These are phyloP conservation scores for Kryphioiulus occultus DNA, from an alignment of 2,888 invertebrate genomes.

Conservation along the genomic window DNA sequence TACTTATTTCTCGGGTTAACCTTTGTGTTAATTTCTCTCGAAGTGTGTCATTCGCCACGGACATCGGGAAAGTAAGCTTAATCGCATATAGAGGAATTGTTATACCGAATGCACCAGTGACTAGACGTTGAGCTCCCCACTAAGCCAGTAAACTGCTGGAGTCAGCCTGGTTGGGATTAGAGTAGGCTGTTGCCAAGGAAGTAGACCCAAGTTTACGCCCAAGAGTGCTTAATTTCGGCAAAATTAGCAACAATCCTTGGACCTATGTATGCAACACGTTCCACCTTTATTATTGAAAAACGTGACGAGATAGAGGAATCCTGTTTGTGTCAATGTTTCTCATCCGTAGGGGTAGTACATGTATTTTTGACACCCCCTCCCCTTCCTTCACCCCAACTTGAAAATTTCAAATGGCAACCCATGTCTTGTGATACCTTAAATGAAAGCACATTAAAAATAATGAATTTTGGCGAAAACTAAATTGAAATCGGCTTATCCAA, in stretches of 20 bases:
- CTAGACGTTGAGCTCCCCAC: background rate
- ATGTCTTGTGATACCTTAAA: too few species aligned
- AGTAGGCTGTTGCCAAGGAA: slow-evolving; percentile 1
- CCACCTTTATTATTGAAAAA: too few species aligned
- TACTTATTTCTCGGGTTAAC: background rate
- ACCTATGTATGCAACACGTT: too few species aligned
- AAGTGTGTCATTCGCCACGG: background rate
- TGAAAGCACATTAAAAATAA: too few species aligned
- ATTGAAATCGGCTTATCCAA: too few species aligned
- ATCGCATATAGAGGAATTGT: background rate
- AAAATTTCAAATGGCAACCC: too few species aligned
- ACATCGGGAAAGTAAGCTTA: background rate
- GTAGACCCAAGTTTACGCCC: background rate
- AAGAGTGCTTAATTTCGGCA: background rate
- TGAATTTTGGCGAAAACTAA: too few species aligned
- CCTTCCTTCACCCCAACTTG: too few species aligned
- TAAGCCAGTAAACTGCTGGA: background rate
- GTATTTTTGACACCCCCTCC: too few species aligned
- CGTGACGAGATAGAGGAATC: too few species aligned
- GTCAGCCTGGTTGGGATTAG: slow-evolving; percentile 10
- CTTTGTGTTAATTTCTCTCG: background rate
- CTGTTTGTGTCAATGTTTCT: too few species aligned
- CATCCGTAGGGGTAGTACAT: too few species aligned
- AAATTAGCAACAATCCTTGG: background rate
- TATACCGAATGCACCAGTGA: background rate